Evolutionary conservation across 2,888 invertebrate genomes (phyloP).

Genomic region (Papilio elwesi): DNA sequence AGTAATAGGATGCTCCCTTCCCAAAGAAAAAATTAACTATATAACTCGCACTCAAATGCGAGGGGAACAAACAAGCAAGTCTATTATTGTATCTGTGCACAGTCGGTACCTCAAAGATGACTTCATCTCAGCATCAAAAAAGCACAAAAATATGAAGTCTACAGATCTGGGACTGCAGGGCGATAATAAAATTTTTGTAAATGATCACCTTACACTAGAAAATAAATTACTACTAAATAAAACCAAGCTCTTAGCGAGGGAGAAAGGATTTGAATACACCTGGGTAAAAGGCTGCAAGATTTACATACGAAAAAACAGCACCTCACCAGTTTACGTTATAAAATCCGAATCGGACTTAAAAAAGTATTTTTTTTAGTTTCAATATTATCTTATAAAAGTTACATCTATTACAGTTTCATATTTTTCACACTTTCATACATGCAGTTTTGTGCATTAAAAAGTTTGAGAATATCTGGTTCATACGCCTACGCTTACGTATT

Average conservation of each 20-base stretch:
- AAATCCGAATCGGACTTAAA: too few relatives aligned
- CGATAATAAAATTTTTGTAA: slow-evolving; percentile 39
- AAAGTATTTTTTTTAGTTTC: slow-evolving; percentile 1
- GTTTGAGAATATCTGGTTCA: neutral
- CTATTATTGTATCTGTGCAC: slow-evolving; percentile 26
- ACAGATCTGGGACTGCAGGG: slow-evolving; percentile 40
- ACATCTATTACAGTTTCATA: neutral
- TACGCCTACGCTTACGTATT: neutral
- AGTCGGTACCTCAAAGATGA: slow-evolving; percentile 9
- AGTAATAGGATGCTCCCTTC: slow-evolving; percentile 18
- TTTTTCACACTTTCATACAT: neutral
- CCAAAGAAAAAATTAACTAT: slow-evolving; percentile 30
- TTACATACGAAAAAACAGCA: too few relatives aligned
- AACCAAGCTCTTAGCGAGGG: slow-evolving; percentile 42
- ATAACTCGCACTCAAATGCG: slow-evolving; percentile 23
- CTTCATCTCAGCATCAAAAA: slow-evolving; percentile 17
- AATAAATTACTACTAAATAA: slow-evolving; percentile 45
- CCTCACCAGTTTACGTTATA: too few relatives aligned
- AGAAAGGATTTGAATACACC: slow-evolving; percentile 39
- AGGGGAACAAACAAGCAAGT: slow-evolving; percentile 12
- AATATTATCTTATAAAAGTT: neutral
- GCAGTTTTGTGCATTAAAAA: neutral
- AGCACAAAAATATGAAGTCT: slow-evolving; percentile 24
- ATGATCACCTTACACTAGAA: slow-evolving; percentile 34
- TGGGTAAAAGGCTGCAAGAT: slow-evolving; percentile 32